A percentile compares a stretch with the other conserved stretches of the same genome.
Conservation (phyloP, 2,113 vertebrate species). For the Calidris pugnax region DNA sequence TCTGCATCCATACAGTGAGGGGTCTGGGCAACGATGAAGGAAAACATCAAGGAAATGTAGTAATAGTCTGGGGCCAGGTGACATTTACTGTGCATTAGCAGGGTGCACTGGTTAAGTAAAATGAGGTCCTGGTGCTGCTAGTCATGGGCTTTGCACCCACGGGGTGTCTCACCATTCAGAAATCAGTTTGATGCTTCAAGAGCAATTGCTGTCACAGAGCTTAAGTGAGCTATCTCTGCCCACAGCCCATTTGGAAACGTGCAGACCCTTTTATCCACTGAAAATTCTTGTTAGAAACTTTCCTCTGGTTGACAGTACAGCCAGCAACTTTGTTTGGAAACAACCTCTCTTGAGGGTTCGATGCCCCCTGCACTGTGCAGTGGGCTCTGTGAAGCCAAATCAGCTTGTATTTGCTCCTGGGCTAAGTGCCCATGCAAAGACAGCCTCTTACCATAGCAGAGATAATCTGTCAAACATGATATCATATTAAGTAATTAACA, state of each 20-base stretch:
- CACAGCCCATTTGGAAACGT: background rate
- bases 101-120: background rate
- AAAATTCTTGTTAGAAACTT: background rate
- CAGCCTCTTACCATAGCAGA: background rate
- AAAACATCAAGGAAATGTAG: background rate
- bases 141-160: background rate
- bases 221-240: background rate
- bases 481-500: background rate
- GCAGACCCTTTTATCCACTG: background rate
- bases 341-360: background rate
- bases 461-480: background rate
- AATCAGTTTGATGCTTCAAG: background rate
- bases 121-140: background rate
- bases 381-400: background rate
- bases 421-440: background rate
- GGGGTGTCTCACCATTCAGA: background rate
- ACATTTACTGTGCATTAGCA: background rate
- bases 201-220: background rate
- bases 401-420: conserved; percentile 19
- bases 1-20: background rate
- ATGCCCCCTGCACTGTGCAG: background rate
- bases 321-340: background rate
- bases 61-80: background rate
- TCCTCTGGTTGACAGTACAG: background rate
- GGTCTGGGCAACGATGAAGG: background rate